Conservation (phyloP, 2,113 vertebrate species). For the Poeciliopsis turrubarensis region DNA sequence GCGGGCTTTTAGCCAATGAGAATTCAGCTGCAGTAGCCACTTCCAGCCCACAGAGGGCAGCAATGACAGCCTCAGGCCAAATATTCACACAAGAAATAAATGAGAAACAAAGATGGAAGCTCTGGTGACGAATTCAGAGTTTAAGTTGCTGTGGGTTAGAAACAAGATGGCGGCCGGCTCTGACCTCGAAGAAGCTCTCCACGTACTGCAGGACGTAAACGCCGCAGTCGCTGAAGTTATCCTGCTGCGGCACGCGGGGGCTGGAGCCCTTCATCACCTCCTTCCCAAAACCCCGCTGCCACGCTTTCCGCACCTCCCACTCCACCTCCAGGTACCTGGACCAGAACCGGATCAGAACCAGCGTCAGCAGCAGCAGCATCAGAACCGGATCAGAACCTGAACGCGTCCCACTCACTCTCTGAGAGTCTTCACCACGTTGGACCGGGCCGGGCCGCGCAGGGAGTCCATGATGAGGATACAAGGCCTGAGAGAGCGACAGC, state of each 20-base stretch:
- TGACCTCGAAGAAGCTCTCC: slow-evolving; percentile 98
- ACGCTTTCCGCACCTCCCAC: slow-evolving; percentile 94
- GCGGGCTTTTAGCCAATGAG: too few relatives aligned
- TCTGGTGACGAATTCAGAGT: too few relatives aligned
- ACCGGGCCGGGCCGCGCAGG: slow-evolving; percentile 90
- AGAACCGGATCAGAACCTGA: too few relatives aligned
- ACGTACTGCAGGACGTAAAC: slow-evolving; percentile 97
- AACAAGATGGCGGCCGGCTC: not conserved
- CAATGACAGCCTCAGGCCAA: too few relatives aligned
- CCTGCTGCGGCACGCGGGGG: slow-evolving; percentile 96
- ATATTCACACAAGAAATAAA: too few relatives aligned
- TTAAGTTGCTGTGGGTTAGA: too few relatives aligned
- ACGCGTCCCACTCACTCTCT: slow-evolving; percentile 87
- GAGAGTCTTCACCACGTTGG: slow-evolving; percentile 94
- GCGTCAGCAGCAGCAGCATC: too few relatives aligned
- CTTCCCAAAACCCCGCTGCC: slow-evolving; percentile 91
- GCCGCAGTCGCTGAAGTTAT: slow-evolving; percentile 98
- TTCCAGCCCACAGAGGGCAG: too few relatives aligned
- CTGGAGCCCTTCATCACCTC: slow-evolving; percentile 96
- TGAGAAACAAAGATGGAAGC: too few relatives aligned
- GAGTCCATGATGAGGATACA: slow-evolving; percentile 99
- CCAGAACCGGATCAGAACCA: not conserved
- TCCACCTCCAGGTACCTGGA: slow-evolving; percentile 96
- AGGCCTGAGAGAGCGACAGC: slow-evolving; percentile 80
- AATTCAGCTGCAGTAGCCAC: too few relatives aligned